Conservation (phyloP, 2,797 vertebrate genomes). For the Aldrovandia affinis region DNA sequence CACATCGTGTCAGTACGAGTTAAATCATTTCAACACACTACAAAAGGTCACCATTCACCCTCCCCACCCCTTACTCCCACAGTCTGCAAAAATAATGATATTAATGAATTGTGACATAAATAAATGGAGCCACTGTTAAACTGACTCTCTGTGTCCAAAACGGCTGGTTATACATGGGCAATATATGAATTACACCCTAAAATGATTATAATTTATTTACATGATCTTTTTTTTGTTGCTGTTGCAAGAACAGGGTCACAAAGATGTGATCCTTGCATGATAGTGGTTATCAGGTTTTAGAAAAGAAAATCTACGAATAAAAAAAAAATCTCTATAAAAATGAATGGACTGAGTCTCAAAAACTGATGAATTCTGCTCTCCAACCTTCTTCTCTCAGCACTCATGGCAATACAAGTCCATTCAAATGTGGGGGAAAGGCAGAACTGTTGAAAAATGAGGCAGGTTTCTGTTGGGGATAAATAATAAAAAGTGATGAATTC, state of each 20-base stretch:
- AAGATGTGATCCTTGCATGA: background rate
- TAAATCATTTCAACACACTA: background rate
- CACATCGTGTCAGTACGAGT: background rate
- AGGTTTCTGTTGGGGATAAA: background rate
- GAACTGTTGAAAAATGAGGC: no score
- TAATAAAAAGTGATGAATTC: background rate
- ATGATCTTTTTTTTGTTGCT: background rate
- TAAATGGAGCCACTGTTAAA: constrained; percentile 1
- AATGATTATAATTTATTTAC: constrained; percentile 1
- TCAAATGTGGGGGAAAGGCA: background rate
- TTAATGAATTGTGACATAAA: background rate
- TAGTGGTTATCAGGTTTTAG: background rate
- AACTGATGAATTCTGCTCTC: background rate
- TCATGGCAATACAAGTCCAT: background rate
- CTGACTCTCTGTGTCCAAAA: background rate
- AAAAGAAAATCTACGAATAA: background rate
- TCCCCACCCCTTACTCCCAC: background rate
- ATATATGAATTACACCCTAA: background rate
- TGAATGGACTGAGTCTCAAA: background rate
- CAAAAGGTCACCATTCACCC: background rate
- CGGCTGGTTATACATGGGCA: background rate
- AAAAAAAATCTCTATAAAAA: no score
- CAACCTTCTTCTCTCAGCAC: background rate
- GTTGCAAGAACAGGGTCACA: no score
- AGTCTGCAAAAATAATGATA: constrained; percentile 12